Evolutionary conservation across 1,140 invertebrate genomes (phyloP), one percentile per base, ranked within the genome.

Genomic region (Lepidurus packardi): DNA sequence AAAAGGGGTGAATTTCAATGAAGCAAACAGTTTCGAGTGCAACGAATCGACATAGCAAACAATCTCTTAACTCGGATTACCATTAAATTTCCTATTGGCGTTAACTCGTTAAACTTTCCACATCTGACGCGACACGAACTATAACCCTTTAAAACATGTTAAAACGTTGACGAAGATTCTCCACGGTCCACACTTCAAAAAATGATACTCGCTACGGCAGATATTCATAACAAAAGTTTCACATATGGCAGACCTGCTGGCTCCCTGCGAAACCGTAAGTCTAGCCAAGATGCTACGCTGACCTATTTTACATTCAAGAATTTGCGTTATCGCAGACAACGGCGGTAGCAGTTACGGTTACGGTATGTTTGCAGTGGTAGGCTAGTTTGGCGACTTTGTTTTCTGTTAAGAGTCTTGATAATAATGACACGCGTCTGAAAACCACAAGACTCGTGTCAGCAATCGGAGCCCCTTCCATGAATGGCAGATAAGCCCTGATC

Each of bases 11-110:
- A 65, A 13, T 65, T 65, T 65, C 53, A 65, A 65, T 65, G 53
- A 65, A 65, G 53, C 53, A 65, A 65, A 65, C 53, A 65, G 16
- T 65, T 65, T 65, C 53, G 16, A 65, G 53, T n/a, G 53, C 21
- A 21, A 65, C 53, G 53, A 65, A 65, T 65, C 53, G 53, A 65
- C 53, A 65, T 65, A 65, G 53, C 53, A 65, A 65, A 65, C 53
- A 65, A 65, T 65, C 53, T 65, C 53, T 65, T 65, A 65, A 65
- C 53, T 65, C 53, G 21, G 53, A 65, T 65, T 65, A 65, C 53
- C 53, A 65, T 65, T 21, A 13, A 13, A n/a, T 21, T 65, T 65
- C 53, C 53, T 65, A 21, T 7, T 65, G 10, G 16, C 16, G 53
- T 7, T 65, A 65, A 65, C 53, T 65, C 53, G 16, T 65, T n/a